Evolutionary conservation across 2,888 invertebrate genomes (phyloP).

Genomic region (Chrysotoxum bicinctum): DNA sequence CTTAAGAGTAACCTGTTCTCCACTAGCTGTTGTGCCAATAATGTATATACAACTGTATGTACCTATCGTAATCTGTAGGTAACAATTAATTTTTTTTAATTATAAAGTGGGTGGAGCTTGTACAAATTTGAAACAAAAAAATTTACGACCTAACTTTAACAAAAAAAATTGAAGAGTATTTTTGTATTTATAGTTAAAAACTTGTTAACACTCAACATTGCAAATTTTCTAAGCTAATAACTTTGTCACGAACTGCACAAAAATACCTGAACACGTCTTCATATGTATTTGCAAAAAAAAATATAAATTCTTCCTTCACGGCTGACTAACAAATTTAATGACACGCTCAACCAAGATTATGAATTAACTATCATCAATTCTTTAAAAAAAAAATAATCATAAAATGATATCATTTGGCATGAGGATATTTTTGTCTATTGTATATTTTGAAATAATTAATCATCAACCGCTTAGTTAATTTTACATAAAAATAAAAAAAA

Average conservation of each 20-base stretch:
- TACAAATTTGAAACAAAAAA: too few relatives aligned
- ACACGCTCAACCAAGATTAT: neutral
- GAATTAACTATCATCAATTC: neutral
- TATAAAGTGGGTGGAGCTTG: too few relatives aligned
- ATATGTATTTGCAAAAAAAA: neutral
- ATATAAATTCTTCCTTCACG: neutral
- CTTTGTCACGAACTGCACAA: neutral
- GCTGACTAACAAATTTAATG: conserved; percentile 14
- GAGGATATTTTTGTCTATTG: neutral
- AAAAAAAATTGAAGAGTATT: too few relatives aligned
- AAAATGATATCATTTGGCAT: conserved; percentile 1
- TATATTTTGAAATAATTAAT: neutral
- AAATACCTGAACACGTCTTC: neutral
- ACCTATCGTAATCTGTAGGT: too few relatives aligned
- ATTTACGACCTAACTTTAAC: too few relatives aligned
- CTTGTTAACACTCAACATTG: neutral
- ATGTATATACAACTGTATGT: too few relatives aligned
- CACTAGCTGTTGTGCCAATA: too few relatives aligned
- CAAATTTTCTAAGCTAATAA: neutral
- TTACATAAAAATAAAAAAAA: neutral
- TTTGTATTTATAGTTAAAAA: neutral
- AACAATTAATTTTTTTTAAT: too few relatives aligned
- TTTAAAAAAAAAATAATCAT: neutral
- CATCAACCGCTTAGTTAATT: neutral
- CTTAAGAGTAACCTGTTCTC: too few relatives aligned